Evolutionary conservation across 2,888 invertebrate genomes (phyloP).

Genomic region (Plutella xylostella): DNA sequence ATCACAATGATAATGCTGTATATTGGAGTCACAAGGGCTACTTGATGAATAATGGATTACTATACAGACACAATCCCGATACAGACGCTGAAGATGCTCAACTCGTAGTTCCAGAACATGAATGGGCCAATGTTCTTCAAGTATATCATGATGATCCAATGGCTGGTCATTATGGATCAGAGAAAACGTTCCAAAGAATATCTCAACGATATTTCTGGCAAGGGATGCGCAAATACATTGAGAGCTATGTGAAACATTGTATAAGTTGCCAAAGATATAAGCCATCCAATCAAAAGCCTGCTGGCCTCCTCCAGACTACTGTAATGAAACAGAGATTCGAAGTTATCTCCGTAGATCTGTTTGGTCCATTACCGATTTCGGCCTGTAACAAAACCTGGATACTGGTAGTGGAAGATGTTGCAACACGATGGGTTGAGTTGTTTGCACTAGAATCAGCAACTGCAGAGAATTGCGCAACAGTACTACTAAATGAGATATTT

Average conservation of each 20-base stretch:
- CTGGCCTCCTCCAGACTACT: background rate
- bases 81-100: conserved; percentile 18
- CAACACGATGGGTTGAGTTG: conserved; percentile 21
- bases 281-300: background rate
- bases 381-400: conserved; percentile 8
- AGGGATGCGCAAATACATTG: background rate
- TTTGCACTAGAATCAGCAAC: conserved; percentile 18
- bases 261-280: background rate
- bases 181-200: conserved; percentile 2
- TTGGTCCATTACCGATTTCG: background rate
- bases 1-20: conserved; percentile 14
- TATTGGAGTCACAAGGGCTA: conserved; percentile 23
- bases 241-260: background rate
- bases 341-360: background rate
- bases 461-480: conserved; percentile 15
- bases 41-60: conserved; percentile 20
- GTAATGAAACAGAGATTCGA: background rate
- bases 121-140: too few relatives aligned
- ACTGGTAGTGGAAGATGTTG: conserved; percentile 18
- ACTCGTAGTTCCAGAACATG: too few relatives aligned
- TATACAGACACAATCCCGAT: conserved; percentile 19
- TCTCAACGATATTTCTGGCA: background rate
- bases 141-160: conserved; percentile 19
- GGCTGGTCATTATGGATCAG: conserved; percentile 21
- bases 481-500: conserved; percentile 17